Conservation (phyloP, 2,797 vertebrate species). For the Syngnathus rostellatus region DNA sequence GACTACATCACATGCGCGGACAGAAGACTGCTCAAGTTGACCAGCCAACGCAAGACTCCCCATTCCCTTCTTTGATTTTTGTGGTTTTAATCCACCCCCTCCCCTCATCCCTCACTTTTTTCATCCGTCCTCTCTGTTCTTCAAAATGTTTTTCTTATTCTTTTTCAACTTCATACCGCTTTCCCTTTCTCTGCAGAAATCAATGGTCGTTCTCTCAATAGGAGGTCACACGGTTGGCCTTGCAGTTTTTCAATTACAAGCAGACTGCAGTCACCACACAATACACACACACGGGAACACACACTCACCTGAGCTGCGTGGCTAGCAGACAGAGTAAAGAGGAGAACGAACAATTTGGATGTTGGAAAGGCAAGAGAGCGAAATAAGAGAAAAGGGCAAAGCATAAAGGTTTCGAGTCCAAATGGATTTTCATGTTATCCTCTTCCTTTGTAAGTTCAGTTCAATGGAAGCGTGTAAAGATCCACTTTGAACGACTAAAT, state of each 20-base stretch:
- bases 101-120: not conserved
- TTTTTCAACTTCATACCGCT: slow-evolving; percentile 12
- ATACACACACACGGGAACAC: slow-evolving; percentile 18
- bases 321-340: slow-evolving; percentile 13
- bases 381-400: not conserved
- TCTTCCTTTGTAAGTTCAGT: not conserved
- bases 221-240: slow-evolving; percentile 63
- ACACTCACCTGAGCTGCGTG: slow-evolving; percentile 4
- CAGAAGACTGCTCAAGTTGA: not conserved
- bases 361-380: not conserved
- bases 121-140: slow-evolving; percentile 9
- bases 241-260: slow-evolving; percentile 73
- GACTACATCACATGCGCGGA: not conserved
- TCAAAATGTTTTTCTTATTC: slow-evolving; percentile 14
- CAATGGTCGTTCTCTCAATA: slow-evolving; percentile 67
- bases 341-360: slow-evolving; percentile 1
- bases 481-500: not conserved
- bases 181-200: slow-evolving; percentile 53
- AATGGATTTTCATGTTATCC: not conserved
- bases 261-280: slow-evolving; percentile 48
- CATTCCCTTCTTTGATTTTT: not conserved
- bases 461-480: not conserved
- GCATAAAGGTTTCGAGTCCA: not conserved
- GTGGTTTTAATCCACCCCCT: not conserved
- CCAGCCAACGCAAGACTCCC: not conserved